Base-by-base conservation (phyloP, 1,140 invertebrate species). In the Oreohelix idahoensis region DNA sequence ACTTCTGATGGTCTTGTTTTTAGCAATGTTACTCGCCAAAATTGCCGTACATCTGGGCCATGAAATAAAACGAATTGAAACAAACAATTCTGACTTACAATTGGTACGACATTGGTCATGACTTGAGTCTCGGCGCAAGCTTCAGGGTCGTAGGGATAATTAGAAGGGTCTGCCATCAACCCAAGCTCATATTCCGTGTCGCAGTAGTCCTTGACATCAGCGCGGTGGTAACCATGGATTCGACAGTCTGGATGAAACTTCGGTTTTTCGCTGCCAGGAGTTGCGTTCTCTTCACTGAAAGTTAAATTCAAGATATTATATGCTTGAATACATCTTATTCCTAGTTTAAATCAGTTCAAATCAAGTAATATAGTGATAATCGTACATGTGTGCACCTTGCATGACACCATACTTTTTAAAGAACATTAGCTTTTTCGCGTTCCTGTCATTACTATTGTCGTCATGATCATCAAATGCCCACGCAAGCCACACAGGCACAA, bases 181-280 rank as follows among this genome's bases (percentile, higher is more conserved):
- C 79, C 79, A 20, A 81, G 69, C 42, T 81, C 79, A 38, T 81
- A 81, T 13, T 81, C 79, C 4, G 79, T 73, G 32, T 81, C 79
- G 69, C 79, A 81, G 69, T 81, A 81, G 69, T 81, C 79, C 32
- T 32, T 71, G 42, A 81, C 79, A 53, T 81, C 79, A 23, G 79
- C 79, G 17, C 79, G 66, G 45, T 81, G 79, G 79, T 81, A 81
- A n/a, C 79, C 79, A 51, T 81, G 79, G 66, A 81, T 81, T 71
- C 79, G 79, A 35, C 79, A 81, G 49, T 81, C 79, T 2, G 79
- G 79, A 42, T 81, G 79, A 63, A 81, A 81, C 45, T 81, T 81
- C 10, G 79, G 79, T 38, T 81, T 81, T 11, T 81, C 79, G n/a
- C 39, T 49, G 11, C 79, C 79, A 39, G 63, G 58, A 36, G 45